Percentiles rank a stretch among this genome's conserved stretches.
Evolutionary conservation across 2,888 invertebrate genomes (phyloP).

Genomic region (Ganaspis brasiliensis): DNA sequence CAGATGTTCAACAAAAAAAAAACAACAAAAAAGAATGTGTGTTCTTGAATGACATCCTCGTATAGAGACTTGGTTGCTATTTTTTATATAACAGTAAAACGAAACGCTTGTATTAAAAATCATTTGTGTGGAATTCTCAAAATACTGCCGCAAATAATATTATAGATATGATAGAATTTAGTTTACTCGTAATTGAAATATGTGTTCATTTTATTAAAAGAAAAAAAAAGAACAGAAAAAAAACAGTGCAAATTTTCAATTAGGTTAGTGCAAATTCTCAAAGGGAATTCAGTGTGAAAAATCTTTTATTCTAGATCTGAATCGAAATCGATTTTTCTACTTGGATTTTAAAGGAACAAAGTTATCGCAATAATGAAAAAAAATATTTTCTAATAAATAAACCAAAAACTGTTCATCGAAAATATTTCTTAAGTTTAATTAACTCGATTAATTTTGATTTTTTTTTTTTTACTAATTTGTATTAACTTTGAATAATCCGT

Average conservation of each 20-base stretch:
- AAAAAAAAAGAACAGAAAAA: no score
- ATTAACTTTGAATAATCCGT: no score
- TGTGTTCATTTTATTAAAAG: slow-evolving; percentile 30
- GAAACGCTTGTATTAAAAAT: slow-evolving; percentile 35
- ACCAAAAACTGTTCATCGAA: background rate
- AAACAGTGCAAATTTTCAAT: background rate
- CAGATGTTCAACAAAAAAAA: slow-evolving; percentile 11
- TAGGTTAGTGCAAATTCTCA: background rate
- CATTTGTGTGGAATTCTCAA: slow-evolving; percentile 48
- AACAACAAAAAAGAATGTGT: background rate
- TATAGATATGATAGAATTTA: slow-evolving; percentile 20
- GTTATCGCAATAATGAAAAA: background rate
- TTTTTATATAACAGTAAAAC: slow-evolving; percentile 16
- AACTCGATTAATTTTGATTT: background rate
- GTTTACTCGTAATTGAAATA: background rate
- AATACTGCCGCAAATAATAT: slow-evolving; percentile 44
- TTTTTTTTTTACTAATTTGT: no score
- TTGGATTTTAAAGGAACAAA: background rate
- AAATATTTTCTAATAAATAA: slow-evolving; percentile 1
- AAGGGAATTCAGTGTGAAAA: no score
- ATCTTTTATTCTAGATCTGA: background rate
- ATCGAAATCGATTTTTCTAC: background rate
- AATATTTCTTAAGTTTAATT: background rate
- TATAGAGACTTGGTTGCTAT: slow-evolving; percentile 34
- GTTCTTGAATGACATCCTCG: slow-evolving; percentile 2